Percentiles rank a stretch among this genome's conserved stretches.
Evolutionary conservation across 2,797 vertebrate species (phyloP).

Genomic region (Podargus strigoides): DNA sequence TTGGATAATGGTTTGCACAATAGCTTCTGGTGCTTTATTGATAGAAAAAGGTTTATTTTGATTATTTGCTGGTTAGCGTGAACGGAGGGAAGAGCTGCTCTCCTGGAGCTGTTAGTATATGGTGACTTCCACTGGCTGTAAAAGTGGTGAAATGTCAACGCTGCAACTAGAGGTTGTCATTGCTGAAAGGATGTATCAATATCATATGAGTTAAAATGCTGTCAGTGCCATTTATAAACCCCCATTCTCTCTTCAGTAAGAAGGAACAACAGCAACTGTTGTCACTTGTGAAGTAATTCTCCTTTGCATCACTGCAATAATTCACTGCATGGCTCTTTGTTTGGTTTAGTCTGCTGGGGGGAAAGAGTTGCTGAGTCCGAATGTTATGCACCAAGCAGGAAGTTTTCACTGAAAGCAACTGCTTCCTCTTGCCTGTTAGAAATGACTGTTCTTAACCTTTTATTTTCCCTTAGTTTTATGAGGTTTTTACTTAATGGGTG

Average conservation of each 20-base stretch:
- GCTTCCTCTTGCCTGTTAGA: not conserved
- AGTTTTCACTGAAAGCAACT: not conserved
- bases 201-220: rapidly evolving
- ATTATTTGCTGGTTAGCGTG: not conserved
- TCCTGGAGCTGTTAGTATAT: not conserved
- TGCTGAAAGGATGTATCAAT: not conserved
- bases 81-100: not conserved
- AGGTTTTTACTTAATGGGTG: rapidly evolving
- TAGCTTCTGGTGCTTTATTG: not conserved
- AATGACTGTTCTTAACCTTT: not conserved
- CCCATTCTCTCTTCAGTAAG: not conserved
- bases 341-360: not conserved
- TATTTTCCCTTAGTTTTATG: not conserved
- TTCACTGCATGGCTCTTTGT: not conserved
- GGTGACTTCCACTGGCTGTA: not conserved
- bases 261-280: not conserved
- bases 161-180: not conserved
- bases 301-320: not conserved
- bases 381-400: not conserved
- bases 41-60: not conserved
- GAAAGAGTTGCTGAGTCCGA: not conserved
- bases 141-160: rapidly evolving
- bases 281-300: not conserved
- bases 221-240: not conserved
- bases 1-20: not conserved